Evolutionary conservation across 92 coral and sea anemone species (phyloP).

Genomic region (Paragorgia papillata): DNA sequence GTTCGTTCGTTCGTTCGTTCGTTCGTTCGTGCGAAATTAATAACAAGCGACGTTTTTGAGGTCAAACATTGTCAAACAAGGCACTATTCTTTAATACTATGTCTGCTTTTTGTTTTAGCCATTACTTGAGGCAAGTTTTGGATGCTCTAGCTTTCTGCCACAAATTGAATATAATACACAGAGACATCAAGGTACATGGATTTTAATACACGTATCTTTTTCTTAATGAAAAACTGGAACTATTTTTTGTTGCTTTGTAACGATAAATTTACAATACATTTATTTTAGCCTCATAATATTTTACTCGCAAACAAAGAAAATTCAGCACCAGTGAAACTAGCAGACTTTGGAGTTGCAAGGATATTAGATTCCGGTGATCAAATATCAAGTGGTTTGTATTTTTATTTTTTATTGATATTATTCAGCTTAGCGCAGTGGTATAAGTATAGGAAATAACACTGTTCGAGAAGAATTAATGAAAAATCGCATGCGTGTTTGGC

Average conservation of each 20-base stretch:
- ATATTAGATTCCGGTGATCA: slow-evolving; percentile 79
- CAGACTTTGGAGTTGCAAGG: slow-evolving; percentile 97
- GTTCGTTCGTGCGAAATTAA: too few species aligned
- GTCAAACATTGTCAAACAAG: too few species aligned
- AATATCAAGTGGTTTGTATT: slow-evolving; percentile 80
- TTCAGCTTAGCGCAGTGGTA: too few species aligned
- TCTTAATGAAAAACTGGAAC: too few species aligned
- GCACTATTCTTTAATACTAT: too few species aligned
- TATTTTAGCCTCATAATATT: slow-evolving; percentile 89
- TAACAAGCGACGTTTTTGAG: too few species aligned
- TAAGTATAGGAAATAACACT: too few species aligned
- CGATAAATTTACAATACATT: neutral
- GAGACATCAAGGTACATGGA: slow-evolving; percentile 87
- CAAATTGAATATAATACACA: slow-evolving; percentile 77
- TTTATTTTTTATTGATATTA: neutral
- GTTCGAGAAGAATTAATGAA: too few species aligned
- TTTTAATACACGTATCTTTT: neutral
- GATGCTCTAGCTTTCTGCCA: slow-evolving; percentile 91
- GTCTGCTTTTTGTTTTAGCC: slow-evolving; percentile 69
- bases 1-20: too few species aligned
- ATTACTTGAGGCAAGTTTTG: slow-evolving; percentile 92
- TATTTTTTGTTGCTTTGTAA: neutral
- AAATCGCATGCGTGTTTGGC: too few species aligned
- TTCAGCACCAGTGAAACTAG: slow-evolving; percentile 96
- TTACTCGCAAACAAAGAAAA: slow-evolving; percentile 91